These are phyloP conservation scores for Sipha maydis DNA, from an alignment of 2,888 invertebrate genomes.

Conservation along the genomic window DNA sequence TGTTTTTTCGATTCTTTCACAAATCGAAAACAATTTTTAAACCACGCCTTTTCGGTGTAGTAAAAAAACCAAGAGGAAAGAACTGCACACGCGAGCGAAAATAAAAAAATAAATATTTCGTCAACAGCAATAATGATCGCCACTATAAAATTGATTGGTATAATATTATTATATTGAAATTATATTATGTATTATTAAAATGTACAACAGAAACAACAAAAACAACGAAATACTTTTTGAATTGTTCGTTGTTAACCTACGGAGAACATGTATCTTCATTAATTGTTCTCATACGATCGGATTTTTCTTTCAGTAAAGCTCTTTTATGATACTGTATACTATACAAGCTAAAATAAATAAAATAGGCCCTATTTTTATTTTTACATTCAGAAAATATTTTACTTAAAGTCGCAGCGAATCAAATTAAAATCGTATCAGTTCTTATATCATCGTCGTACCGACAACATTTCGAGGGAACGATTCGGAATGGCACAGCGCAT, in stretches of 20 bases:
- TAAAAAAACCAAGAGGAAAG: neutral
- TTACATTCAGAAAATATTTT: no score
- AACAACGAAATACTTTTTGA: neutral
- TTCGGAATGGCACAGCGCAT: neutral
- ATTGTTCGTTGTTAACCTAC: neutral
- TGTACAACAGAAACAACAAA: no score
- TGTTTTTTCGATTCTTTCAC: conserved; percentile 39
- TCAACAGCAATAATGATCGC: neutral
- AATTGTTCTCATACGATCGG: no score
- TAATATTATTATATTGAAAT: neutral
- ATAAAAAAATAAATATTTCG: neutral
- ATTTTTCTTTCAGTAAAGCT: no score
- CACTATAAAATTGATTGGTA: neutral
- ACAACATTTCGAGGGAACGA: no score
- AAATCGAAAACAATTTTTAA: conserved; percentile 56
- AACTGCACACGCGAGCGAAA: conserved; percentile 8
- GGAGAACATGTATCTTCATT: no score
- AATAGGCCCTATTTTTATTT: no score
- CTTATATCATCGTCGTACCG: no score
- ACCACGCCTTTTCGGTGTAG: conserved; percentile 58
- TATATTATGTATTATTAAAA: neutral
- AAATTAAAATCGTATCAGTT: no score
- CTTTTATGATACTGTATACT: no score
- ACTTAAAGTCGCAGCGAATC: no score
- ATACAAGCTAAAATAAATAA: no score